phyloP scores from a whole-genome alignment of 2,113 vertebrate species.

The Craseonycteris thonglongyai region DNA sequence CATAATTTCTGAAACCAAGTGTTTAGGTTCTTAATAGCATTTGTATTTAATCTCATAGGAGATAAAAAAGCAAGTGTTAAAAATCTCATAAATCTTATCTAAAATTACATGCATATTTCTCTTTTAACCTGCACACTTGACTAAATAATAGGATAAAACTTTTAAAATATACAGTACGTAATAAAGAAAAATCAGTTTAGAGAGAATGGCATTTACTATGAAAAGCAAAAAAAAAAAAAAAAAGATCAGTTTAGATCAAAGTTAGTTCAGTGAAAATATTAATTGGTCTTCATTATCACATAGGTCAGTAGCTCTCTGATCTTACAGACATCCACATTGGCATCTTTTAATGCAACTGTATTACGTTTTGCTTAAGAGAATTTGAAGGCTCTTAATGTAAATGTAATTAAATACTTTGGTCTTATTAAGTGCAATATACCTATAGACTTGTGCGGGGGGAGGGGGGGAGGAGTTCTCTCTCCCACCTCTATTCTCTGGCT shows the following conservation, averaged over 20 bases:
- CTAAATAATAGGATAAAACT: conserved; percentile 14
- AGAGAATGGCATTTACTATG: background rate
- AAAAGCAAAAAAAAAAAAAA: background rate
- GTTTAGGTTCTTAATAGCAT: conserved; percentile 41
- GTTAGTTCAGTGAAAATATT: background rate
- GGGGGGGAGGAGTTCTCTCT: background rate
- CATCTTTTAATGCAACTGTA: background rate
- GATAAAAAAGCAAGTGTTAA: background rate
- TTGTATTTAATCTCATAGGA: conserved; percentile 31
- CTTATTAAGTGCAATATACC: background rate
- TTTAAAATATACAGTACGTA: background rate
- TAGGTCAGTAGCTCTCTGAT: background rate
- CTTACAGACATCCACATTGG: background rate
- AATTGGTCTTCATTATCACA: background rate
- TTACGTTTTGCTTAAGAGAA: background rate
- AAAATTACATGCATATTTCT: background rate
- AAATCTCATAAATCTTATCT: conserved; percentile 14
- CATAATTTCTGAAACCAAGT: conserved; percentile 1
- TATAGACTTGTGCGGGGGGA: background rate
- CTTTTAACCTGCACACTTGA: background rate
- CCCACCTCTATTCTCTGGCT: background rate
- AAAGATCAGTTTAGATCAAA: background rate
- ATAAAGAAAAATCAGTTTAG: background rate
- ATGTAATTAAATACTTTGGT: background rate
- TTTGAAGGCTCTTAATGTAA: background rate